Base-by-base conservation (phyloP, 2,888 invertebrate genomes). In the Byasa hedistus region DNA sequence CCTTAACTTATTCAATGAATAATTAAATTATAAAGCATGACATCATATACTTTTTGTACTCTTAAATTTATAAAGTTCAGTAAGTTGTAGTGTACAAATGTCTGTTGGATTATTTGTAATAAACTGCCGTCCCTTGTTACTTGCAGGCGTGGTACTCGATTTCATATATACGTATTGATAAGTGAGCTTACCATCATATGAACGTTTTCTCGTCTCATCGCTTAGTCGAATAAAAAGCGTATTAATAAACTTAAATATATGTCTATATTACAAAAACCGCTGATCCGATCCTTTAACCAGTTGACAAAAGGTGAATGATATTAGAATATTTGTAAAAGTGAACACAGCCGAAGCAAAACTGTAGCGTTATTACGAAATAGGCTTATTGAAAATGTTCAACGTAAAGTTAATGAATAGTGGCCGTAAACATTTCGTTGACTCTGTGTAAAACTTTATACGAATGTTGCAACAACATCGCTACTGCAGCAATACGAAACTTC, bases 381-480 rank as follows among this genome's bases (percentile, higher is more conserved):
- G 36, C 54, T 36, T 32, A 54, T 36, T 15, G 52, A 54, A 54
- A 61, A 32, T 23, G 19, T 52, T 54, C 21, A 22, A 22, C 15
- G 54, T 36, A 19, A 54, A 61, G 54, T 54, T 54, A 54, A 61
- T 61, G 54, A 54, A 61, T 54, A 54, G 54, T 36, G 54, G 54
- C 23, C n/a, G 52, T 54, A 61, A 54, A 61, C 54, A 36, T 61
- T 61, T 54, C 22, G 61, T 54, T 61, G 61, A 54, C 36, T 54
- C 36, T 15, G 54, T 54, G 54, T 61, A 61, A 61, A 61, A 61
- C 36, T 61, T 61, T 54, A 12, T 54, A 22, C 36, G 61, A 21
- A 61, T 51, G 36, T 32, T 36, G 61, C 10, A 23, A 54, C 54
- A 54, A 54, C 32, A 36, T 61, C 52, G 27, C 10, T 61, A 54